phyloP scores from a whole-genome alignment of 2,888 invertebrate species.

The Scaptodrosophila latifasciaeformis region DNA sequence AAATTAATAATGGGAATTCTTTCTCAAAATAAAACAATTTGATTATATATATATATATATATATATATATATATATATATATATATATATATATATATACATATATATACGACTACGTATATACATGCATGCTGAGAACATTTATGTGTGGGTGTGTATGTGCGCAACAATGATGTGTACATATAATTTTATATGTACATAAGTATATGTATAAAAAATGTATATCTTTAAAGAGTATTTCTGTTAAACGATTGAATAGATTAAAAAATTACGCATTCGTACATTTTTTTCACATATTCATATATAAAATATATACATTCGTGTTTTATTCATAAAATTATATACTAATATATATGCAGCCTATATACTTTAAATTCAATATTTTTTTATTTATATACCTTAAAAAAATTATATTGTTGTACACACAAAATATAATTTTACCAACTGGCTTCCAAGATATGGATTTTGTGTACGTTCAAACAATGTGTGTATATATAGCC shows the following conservation, averaged over 20 bases:
- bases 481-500: slow-evolving; percentile 45
- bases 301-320: not conserved
- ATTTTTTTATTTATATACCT: not conserved
- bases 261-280: slow-evolving; percentile 32
- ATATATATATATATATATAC: slow-evolving; percentile 9
- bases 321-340: not conserved
- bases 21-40: not conserved
- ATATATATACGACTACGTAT: too few species aligned
- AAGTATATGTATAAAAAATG: not conserved
- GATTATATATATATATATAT: not conserved
- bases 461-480: slow-evolving; percentile 18
- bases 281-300: not conserved
- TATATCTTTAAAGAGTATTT: slow-evolving; percentile 25
- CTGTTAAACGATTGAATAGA: slow-evolving; percentile 31
- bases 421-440: too few species aligned
- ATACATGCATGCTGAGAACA: too few species aligned
- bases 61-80: slow-evolving; percentile 4
- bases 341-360: not conserved
- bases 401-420: not conserved
- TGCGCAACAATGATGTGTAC: not conserved
- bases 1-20: too few species aligned
- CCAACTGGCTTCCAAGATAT: too few species aligned
- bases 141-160: not conserved
- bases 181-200: not conserved
- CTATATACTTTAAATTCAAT: not conserved